phyloP scores from a whole-genome alignment of 2,113 vertebrate species.

The Arenaria interpres region DNA sequence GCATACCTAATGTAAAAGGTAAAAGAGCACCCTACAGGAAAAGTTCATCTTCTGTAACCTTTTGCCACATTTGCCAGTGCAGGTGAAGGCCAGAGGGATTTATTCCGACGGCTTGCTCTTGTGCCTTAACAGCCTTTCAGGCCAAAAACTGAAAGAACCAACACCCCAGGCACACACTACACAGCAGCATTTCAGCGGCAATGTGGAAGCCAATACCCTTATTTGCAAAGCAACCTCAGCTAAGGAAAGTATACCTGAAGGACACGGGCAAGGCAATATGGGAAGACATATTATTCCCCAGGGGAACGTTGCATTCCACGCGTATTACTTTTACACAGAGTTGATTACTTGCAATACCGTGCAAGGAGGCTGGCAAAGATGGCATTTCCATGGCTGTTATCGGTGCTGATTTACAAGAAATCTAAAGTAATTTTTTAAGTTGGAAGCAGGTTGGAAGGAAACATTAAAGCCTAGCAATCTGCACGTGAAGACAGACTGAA shows the following conservation, averaged over 20 bases:
- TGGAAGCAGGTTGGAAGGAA: not conserved
- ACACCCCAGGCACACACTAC: not conserved
- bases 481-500: not conserved
- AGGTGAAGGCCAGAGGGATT: not conserved
- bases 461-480: not conserved
- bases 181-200: not conserved
- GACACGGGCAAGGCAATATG: not conserved
- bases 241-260: not conserved
- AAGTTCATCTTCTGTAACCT: not conserved
- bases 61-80: not conserved
- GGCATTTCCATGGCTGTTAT: not conserved
- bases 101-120: not conserved
- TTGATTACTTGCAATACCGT: not conserved
- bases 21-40: not conserved
- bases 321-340: not conserved
- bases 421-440: slow-evolving; percentile 23
- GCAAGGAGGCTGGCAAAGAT: not conserved
- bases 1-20: not conserved
- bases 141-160: not conserved
- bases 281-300: slow-evolving; percentile 9
- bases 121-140: not conserved
- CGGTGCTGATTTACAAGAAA: slow-evolving; percentile 27
- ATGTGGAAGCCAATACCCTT: not conserved
- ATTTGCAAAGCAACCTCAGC: slow-evolving; percentile 12
- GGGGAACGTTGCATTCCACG: rapidly evolving